Base-by-base conservation (phyloP, 2,797 vertebrate genomes). In the Chloroceryle inda region DNA sequence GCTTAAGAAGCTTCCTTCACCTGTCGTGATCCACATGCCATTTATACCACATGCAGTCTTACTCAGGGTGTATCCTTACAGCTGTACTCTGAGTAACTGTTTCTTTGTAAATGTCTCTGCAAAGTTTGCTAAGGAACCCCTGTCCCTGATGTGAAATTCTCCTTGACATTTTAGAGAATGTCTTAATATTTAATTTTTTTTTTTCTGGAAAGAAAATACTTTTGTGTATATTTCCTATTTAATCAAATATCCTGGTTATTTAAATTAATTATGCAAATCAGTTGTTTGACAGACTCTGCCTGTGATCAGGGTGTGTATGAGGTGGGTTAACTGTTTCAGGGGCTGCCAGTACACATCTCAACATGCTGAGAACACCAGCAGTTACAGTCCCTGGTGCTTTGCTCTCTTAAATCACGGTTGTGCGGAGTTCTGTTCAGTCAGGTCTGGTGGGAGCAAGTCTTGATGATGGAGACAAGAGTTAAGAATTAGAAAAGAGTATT, bases 261-360 rank as follows among this genome's bases (percentile, higher is more conserved):
- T 47, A 95, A 91, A 94, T 94, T 75, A 77, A 53, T 80, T 92
- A 96, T 94, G 88, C n/a, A 87, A 86, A 97, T 94, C 15, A 89
- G 22, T 15, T 53, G 35, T 80, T 94, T 97, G 88, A 86, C 78
- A 95, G 84, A 73, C 49, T 79, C 77, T 87, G 69, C 31, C 52
- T 88, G 64, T 84, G 69, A 91, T 92, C 92, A 85, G 0, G 0
- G 71, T 38, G 71, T 80, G 68, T 85, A 76, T 83, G 29, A 23
- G 72, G 64, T 37, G 38, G 58, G 81, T 93, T 93, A 94, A 88
- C 50, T 68, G 35, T 93, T 94, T 31, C 69, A 83, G 88, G 45
- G 53, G 40, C 62, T 96, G 81, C 88, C 84, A 85, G 76, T 44
- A 35, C 50, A 61, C 3, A 4, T 59, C 61, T 92, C 14, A 6